These are phyloP conservation scores for Gavia stellata DNA, from an alignment of 2,113 vertebrate genomes.

Conservation along the genomic window DNA sequence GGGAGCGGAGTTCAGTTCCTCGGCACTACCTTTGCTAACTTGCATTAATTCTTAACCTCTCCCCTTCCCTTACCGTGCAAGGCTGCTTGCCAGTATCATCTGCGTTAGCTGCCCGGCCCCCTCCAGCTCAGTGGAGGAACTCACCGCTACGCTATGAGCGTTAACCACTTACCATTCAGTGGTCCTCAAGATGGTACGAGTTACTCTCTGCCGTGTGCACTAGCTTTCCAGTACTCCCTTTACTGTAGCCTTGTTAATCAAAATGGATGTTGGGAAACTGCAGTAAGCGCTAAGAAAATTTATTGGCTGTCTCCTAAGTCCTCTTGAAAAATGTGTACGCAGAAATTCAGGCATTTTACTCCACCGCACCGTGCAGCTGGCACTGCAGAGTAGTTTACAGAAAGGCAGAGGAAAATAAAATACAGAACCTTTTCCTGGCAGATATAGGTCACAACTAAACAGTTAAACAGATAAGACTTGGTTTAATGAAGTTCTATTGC, in stretches of 20 bases:
- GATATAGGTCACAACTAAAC: background rate
- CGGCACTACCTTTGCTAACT: background rate
- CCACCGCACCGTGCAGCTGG: background rate
- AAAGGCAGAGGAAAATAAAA: background rate
- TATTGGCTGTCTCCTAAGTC: background rate
- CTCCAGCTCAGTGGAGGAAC: background rate
- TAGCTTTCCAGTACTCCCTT: background rate
- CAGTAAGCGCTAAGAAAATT: background rate
- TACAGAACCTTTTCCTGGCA: background rate
- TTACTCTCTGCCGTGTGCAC: background rate
- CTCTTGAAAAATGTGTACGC: background rate
- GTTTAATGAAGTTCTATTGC: background rate
- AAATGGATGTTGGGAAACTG: background rate
- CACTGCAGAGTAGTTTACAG: background rate
- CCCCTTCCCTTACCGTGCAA: background rate
- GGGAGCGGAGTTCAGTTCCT: background rate
- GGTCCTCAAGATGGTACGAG: accelerated
- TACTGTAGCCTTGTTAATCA: background rate
- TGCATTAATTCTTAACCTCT: background rate
- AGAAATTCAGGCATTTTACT: background rate
- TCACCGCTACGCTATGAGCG: accelerated
- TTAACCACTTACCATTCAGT: accelerated
- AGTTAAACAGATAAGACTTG: background rate
- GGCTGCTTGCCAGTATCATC: background rate
- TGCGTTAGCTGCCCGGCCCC: background rate